Evolutionary conservation across 2,113 vertebrate genomes (phyloP).

Genomic region (Aphelocoma coerulescens): DNA sequence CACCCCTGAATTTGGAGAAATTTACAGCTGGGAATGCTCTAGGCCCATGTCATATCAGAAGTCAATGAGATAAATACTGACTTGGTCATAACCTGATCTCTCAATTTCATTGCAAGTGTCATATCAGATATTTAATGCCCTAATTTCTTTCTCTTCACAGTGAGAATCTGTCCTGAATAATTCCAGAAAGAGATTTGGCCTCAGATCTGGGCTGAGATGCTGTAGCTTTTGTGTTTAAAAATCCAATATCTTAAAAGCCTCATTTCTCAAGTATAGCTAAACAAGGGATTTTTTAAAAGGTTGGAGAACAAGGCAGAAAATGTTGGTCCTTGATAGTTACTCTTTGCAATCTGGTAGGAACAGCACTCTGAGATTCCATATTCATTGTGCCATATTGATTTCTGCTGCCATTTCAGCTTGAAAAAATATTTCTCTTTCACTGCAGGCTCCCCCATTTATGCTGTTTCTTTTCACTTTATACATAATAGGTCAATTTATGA

Average conservation of each 20-base stretch:
- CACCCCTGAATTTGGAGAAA: background rate
- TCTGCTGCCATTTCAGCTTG: background rate
- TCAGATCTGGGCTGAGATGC: background rate
- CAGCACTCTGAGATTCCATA: background rate
- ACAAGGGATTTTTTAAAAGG: background rate
- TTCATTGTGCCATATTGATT: background rate
- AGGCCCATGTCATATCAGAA: background rate
- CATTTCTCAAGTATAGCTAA: background rate
- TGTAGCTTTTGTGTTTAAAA: background rate
- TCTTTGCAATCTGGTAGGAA: background rate
- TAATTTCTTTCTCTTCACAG: background rate
- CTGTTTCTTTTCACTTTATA: background rate
- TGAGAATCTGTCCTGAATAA: background rate
- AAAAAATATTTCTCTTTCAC: background rate
- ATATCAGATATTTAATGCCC: background rate
- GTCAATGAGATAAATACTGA: background rate
- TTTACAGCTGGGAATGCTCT: background rate
- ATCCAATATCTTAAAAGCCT: background rate
- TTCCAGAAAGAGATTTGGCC: background rate
- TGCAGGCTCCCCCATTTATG: background rate
- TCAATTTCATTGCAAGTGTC: background rate
- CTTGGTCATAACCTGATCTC: background rate
- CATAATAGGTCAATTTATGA: background rate
- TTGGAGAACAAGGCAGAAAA: background rate
- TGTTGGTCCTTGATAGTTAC: background rate